A percentile compares a stretch with the other conserved stretches of the same genome.
These are phyloP conservation scores for Myotis davidii DNA, from an alignment of 2,113 vertebrate genomes.

Conservation along the genomic window DNA sequence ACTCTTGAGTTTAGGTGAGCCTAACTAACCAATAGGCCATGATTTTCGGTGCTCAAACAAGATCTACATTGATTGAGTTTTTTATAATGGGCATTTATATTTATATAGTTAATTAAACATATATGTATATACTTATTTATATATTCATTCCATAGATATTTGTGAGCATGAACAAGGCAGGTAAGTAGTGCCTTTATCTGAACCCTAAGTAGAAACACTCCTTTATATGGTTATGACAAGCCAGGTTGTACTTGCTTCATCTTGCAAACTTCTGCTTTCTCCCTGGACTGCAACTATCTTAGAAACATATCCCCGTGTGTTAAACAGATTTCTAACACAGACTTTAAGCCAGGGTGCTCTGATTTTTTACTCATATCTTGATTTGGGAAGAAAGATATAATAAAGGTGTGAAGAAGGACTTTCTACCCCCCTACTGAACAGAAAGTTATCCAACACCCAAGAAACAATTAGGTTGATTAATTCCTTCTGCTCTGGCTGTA, in stretches of 20 bases:
- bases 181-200: neutral
- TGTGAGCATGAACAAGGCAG: neutral
- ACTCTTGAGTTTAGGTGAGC: neutral
- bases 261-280: neutral
- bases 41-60: neutral
- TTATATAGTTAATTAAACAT: neutral
- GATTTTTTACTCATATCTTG: neutral
- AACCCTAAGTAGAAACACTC: neutral
- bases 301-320: neutral
- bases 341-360: neutral
- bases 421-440: neutral
- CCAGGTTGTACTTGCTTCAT: neutral
- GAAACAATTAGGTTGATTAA: conserved; percentile 38
- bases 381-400: neutral
- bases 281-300: neutral
- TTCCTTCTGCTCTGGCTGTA: conserved; percentile 52
- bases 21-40: neutral
- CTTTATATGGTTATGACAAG: neutral
- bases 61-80: neutral
- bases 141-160: neutral
- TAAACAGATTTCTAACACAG: neutral
- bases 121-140: neutral
- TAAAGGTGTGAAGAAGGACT: neutral
- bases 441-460: conserved; percentile 41
- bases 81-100: neutral